Base-by-base conservation (phyloP, 2,797 vertebrate genomes). In the Poeciliopsis infans region DNA sequence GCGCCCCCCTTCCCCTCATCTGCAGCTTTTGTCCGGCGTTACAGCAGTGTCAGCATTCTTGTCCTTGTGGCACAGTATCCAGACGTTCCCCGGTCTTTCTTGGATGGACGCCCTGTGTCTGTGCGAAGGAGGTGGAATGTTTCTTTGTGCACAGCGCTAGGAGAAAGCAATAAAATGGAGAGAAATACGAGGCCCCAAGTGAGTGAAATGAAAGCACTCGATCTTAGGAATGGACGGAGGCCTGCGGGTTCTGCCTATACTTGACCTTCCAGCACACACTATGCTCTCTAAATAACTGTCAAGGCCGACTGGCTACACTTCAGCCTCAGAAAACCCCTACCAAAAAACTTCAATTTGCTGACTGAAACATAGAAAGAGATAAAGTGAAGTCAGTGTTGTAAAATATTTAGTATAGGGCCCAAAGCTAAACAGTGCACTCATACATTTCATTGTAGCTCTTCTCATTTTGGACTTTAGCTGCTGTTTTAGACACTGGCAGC, bases 131-230 rank as follows among this genome's bases (percentile, higher is more conserved):
- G 88, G 84, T 93, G 90, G 91, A 93, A 91, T 93, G 91, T 91
- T 88, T 93, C 94, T 93, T 91, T 93, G 89, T 92, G 90, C 89
- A 92, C 93, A 89, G 85, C 78, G 85, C 90, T 92, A 80, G 83
- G 87, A 90, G 86, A 93, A 89, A 88, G 92, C 92, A 94, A 93
- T 95, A 94, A 95, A 94, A 93, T 80, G 83, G 87, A 87, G 90
- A 91, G 90, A 94, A 94, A 93, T 94, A 93, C 85, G 86, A 92
- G 87, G 90, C 93, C 92, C 85, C 85, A 64, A 91, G 89, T 93
- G 85, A 91, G 84, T 90, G 87, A 93, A 95, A 95, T 94, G 91
- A 95, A 94, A 93, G 92, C 85, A 85, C 89, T 95, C 91, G 87
- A 92, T 95, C 92, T 94, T 92, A 81, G 79, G 84, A 87, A 77